A percentile compares a stretch with the other conserved stretches of the same genome.
phyloP scores from a whole-genome alignment of 1,140 invertebrate genomes.

The Bombus ignitus region DNA sequence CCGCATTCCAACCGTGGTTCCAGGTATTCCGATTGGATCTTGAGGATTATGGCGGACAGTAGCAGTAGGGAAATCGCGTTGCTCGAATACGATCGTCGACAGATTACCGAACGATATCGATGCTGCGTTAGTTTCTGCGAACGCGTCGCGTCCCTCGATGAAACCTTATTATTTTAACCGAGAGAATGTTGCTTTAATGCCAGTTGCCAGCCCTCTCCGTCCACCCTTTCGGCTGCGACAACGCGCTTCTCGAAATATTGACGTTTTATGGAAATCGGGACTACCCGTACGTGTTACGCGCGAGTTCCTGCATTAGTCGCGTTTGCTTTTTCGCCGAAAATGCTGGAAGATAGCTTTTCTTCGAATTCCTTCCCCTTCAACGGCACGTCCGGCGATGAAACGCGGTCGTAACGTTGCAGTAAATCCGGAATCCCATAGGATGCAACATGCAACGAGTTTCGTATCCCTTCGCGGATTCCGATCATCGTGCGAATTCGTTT shows the following conservation, averaged over 20 bases:
- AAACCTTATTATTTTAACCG: not conserved
- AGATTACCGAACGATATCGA: constrained; percentile 13
- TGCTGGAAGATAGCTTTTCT: not conserved
- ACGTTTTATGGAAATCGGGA: not conserved
- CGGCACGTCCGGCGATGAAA: not conserved
- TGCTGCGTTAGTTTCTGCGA: constrained; percentile 2
- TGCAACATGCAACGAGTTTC: not conserved
- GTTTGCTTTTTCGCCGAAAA: not conserved
- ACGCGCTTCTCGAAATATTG: not conserved
- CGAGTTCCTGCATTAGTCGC: not conserved
- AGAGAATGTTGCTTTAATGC: not conserved
- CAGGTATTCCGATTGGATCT: constrained; percentile 40
- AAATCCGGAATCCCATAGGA: not conserved
- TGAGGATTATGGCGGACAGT: constrained; percentile 39
- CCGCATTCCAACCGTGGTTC: constrained; percentile 32
- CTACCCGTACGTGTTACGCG: not conserved
- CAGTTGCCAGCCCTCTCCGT: no score
- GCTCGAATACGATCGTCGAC: constrained; percentile 29
- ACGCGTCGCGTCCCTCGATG: not conserved
- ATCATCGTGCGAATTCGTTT: not conserved
- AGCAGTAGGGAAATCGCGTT: constrained; percentile 43
- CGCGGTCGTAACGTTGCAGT: not conserved
- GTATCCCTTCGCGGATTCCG: not conserved
- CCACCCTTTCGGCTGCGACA: not conserved
- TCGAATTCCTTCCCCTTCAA: no score